Conservation (phyloP, 2,113 vertebrate genomes). For the Tragelaphus imberbis region DNA sequence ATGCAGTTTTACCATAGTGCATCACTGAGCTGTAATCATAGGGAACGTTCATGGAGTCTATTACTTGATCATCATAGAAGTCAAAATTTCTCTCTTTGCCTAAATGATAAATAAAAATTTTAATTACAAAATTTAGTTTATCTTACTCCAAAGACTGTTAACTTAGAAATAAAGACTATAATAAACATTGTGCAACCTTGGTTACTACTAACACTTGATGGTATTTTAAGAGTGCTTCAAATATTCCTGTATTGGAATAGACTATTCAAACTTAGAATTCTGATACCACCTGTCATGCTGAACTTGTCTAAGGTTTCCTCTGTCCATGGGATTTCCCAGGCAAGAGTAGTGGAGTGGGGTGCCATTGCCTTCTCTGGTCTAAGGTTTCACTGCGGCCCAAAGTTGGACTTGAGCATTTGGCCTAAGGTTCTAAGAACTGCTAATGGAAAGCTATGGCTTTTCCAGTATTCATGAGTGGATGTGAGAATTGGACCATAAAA, state of each 20-base stretch:
- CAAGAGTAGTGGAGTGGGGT: too few species aligned
- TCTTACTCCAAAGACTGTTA: not conserved
- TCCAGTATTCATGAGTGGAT: not conserved
- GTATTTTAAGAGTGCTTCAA: not conserved
- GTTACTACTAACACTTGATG: not conserved
- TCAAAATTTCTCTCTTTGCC: slow-evolving; percentile 88
- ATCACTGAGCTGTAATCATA: slow-evolving; percentile 93
- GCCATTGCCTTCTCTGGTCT: too few species aligned
- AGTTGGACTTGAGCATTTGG: not conserved
- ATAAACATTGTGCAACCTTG: not conserved
- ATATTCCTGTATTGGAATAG: not conserved
- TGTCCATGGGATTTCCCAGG: too few species aligned
- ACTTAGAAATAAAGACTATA: not conserved
- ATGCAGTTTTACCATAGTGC: slow-evolving; percentile 92
- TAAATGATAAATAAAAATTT: slow-evolving; percentile 60
- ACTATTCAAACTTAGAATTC: not conserved
- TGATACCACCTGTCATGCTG: not conserved
- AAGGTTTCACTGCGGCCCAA: not conserved
- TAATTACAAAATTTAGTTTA: slow-evolving; percentile 3
- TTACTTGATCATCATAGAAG: slow-evolving; percentile 77
- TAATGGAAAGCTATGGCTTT: not conserved
- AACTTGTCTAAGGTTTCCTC: not conserved
- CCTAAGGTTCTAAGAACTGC: not conserved
- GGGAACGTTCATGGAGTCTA: slow-evolving; percentile 85
- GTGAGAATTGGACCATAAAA: not conserved